Percentiles rank a stretch among this genome's conserved stretches.
These are phyloP conservation scores for Meloidogyne floridensis DNA, from an alignment of 1,140 invertebrate genomes.

Conservation along the genomic window DNA sequence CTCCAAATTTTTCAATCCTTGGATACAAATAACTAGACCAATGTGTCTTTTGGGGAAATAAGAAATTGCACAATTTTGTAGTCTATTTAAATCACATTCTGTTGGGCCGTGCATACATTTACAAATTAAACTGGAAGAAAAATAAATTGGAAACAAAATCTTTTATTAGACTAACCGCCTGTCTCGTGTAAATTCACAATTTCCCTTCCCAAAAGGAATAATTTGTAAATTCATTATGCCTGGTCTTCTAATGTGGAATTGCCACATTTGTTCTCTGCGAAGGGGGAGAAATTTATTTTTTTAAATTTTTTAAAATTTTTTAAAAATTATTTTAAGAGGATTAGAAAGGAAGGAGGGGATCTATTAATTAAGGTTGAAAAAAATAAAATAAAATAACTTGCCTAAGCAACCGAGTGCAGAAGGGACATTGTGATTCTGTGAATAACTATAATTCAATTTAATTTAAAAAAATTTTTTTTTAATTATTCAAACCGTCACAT, in stretches of 20 bases:
- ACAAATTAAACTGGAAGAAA: constrained; percentile 28
- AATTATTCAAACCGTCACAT: constrained; percentile 37
- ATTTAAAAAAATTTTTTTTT: not conserved
- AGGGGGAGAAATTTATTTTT: not conserved
- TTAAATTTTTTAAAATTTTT: not conserved
- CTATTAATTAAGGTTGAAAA: too few species aligned
- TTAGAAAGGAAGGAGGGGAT: too few species aligned
- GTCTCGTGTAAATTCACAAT: constrained; percentile 56
- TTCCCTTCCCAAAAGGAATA: constrained; percentile 55
- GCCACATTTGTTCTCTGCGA: constrained; percentile 51
- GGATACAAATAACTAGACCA: constrained; percentile 53
- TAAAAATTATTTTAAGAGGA: too few species aligned
- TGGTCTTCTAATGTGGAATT: constrained; percentile 53
- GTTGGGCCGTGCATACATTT: constrained; percentile 58
- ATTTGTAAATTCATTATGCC: constrained; percentile 58
- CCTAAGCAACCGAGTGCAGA: constrained; percentile 49
- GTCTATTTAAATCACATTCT: constrained; percentile 52
- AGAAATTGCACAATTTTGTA: constrained; percentile 56
- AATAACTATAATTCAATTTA: constrained; percentile 29
- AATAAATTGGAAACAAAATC: too few species aligned
- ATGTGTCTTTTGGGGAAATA: constrained; percentile 56
- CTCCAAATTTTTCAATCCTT: constrained; percentile 47
- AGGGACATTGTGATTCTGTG: constrained; percentile 58
- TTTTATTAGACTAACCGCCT: not conserved
- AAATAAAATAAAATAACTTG: not conserved